Base-by-base conservation (phyloP, 2,113 vertebrate species). In the Crotalus viridis region DNA sequence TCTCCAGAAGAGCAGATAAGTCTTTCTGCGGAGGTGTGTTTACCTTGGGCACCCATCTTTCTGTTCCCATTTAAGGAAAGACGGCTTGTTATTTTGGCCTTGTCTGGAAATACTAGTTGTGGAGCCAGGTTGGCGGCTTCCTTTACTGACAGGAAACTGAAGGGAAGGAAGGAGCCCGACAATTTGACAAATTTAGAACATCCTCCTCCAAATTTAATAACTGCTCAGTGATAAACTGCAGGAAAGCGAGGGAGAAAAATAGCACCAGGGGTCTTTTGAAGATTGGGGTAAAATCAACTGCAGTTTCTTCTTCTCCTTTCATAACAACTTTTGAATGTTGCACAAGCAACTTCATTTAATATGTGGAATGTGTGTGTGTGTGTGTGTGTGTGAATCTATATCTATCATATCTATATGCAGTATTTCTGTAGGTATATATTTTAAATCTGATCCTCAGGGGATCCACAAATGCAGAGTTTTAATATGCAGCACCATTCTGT, bases 51-150 rank as follows among this genome's bases (percentile, higher is more conserved):
- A 46, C 90, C 0, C 0, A 52, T 33, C 19, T 3, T 22, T 43
- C 92, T 90, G 17, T 85, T 61, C 57, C 88, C 90, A 22, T 88
- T 39, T 0, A 0, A 0, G 69, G 92, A 15, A 93, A 86, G 33
- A n/a, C 92, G 3, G 56, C 10, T 0, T 0, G 91, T 59, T 64
- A 59, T 88, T 59, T 48, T 89, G 88, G 85, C 86, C 88, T 59
- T 4, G 92, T 2, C 24, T 90, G 88, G 92, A 89, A 95, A 85
- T 0, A 0, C 56, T 24, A 87, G 24, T 88, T 69, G 74, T 22
- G 97, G 98, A 98, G 98, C 97, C 98, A 51, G 92, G 92, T 95
- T 95, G 98, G 98, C 98, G 97, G 97, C 97, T 98, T 98, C 98
- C 97, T 97, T 64, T 95, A 94, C 91, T 85, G 69, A 96, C 97